Base-by-base conservation (phyloP, 2,113 vertebrate species). In the Cynocephalus volans region DNA sequence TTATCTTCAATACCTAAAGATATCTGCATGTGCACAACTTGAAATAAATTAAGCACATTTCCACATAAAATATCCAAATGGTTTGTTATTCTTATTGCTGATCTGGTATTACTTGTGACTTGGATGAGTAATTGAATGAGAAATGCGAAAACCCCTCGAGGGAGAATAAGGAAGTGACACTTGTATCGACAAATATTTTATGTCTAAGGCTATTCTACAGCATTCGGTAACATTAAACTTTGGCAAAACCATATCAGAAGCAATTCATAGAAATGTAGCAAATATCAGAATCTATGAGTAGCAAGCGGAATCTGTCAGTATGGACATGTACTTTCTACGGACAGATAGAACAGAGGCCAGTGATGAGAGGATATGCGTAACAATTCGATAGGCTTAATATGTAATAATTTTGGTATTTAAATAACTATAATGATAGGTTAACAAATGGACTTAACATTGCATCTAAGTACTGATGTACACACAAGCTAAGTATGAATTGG, bases 11-110 rank as follows among this genome's bases (percentile, higher is more conserved):
- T 56, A 80, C 36, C 19, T 86, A 64, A 87, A 64, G 2, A 41
- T 64, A 54, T n/a, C 26, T 81, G 54, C n/a, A 86, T 1, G 28
- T 79, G 60, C 3, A 72, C 33, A 72, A n/a, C n/a, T 79, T 80
- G 81, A 94, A 93, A 79, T 31, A 80, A 70, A 70, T 65, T 72
- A 17, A 93, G 60, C 19, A 45, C 7, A 72, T 73, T 80, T n/a
- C 15, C 18, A 62, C 41, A 4, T 41, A 41, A 41, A 73, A 86
- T 95, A 64, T 76, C 76, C 56, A 56, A 64, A 41, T 95, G 28
- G 15, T 54, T 95, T 82, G 8, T 72, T 95, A 50, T 48, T 69
- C 4, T 54, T 18, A 33, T 48, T 83, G 36, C 31, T 84, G 18
- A 33, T 56, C 45, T 92, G 88, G 17, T 72, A 33, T 41, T 86